These are phyloP conservation scores for Pterostichus niger DNA, from an alignment of 2,888 invertebrate species.

Conservation along the genomic window DNA sequence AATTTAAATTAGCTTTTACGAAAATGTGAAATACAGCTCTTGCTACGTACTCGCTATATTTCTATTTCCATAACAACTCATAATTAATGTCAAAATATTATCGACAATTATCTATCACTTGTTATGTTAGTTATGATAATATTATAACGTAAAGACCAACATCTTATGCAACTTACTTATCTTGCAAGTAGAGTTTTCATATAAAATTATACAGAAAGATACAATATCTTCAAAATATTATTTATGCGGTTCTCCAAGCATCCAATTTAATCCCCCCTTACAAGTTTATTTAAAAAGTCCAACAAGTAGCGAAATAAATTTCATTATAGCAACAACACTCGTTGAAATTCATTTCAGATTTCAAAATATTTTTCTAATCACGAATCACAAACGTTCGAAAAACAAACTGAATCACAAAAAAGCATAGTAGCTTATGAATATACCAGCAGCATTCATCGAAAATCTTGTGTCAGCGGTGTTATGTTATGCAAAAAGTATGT, in stretches of 20 bases:
- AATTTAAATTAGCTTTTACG: no score
- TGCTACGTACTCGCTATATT: no score
- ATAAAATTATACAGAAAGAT: no score
- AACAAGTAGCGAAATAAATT: slow-evolving; percentile 13
- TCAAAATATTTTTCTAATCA: slow-evolving; percentile 56
- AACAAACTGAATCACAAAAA: slow-evolving; percentile 44
- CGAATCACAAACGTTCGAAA: slow-evolving; percentile 13
- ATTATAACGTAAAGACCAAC: no score
- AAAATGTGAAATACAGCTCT: no score
- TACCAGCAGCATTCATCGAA: slow-evolving; percentile 46
- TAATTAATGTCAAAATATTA: no score
- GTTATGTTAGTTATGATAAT: no score
- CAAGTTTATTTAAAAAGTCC: neutral
- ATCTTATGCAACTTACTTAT: no score
- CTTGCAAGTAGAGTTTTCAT: no score
- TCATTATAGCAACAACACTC: neutral
- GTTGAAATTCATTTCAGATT: slow-evolving; percentile 52
- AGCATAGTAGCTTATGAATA: slow-evolving; percentile 54
- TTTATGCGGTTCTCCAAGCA: neutral
- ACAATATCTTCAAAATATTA: no score
- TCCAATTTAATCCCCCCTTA: neutral
- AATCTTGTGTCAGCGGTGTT: slow-evolving; percentile 63
- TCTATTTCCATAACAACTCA: no score
- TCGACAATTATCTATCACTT: no score
- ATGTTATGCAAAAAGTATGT: slow-evolving; percentile 63